Evolutionary conservation across 2,113 vertebrate genomes (phyloP), one percentile per base, ranked within the genome.

Genomic region (Melanerpes formicivorus): DNA sequence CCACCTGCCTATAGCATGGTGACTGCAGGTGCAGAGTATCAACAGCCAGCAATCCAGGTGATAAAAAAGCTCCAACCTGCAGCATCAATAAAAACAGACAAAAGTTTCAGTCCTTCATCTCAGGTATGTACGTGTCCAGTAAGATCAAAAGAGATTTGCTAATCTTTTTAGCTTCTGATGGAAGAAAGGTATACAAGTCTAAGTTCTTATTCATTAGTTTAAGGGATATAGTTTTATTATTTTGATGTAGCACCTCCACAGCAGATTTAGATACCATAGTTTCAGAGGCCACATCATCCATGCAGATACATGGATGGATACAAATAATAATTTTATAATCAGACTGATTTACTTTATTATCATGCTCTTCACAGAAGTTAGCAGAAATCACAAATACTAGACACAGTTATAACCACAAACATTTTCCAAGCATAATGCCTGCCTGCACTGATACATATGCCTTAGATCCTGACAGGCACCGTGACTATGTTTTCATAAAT

Each of bases 1-100:
- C 99, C 99, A 16, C 99, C 99, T 19, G 98, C 99, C 76, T 99
- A 99, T 60, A 99, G 98, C 89, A 98, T 98, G 95, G 99, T 99
- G 81, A 98, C 99, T 11, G 97, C 98, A 79, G 98, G 97, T 48
- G 95, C 98, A 3, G 98, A 99, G 71, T 98, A 98, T 62, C 98
- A 98, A 88, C 98, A 97, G 83, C 97, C 98, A 52, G 82, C 98
- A 81, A 94, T 96, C 67, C 98, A 67, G 70, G 92, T 95, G 48
- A 79, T 95, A 80, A 94, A 96, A 89, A 94, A 95, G 60, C 94
- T 97, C 90, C 98, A 98, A 81, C 97, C 98, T 5, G 93, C 91
- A 82, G 97, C 97, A 84, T 97, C 98, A 64, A 96, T 98, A 95
- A 98, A 98, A 95, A 97, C 98, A 37, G 98, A 98, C 74, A 97